Percentiles rank a stretch among this genome's conserved stretches.
These are phyloP conservation scores for Narcine bancroftii DNA, from an alignment of 2,113 vertebrate genomes.

Conservation along the genomic window DNA sequence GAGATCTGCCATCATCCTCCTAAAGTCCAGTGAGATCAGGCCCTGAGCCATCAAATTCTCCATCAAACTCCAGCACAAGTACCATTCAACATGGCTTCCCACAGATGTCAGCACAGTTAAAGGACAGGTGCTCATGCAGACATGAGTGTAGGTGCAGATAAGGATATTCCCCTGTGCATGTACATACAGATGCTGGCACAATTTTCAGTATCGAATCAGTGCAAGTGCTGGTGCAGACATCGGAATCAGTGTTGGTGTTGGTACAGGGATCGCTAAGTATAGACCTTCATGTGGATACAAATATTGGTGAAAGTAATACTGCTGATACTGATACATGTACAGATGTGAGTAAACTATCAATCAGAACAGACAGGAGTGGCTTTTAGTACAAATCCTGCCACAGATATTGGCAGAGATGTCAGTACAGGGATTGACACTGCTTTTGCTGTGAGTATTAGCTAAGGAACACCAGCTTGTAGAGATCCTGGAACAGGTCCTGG, in stretches of 20 bases:
- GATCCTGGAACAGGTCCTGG: neutral
- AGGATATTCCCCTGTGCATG: too few species aligned
- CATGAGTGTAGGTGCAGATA: neutral
- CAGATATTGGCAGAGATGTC: neutral
- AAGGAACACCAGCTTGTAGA: neutral
- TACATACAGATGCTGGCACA: neutral
- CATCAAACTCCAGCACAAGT: too few species aligned
- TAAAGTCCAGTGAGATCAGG: too few species aligned
- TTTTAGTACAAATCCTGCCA: neutral
- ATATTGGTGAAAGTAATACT: neutral
- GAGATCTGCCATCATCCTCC: too few species aligned
- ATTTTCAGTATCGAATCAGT: too few species aligned
- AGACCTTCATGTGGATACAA: neutral
- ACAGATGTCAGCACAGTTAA: neutral
- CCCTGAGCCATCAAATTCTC: too few species aligned
- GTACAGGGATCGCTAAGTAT: neutral
- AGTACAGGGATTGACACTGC: neutral
- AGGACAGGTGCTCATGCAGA: too few species aligned
- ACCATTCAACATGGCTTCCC: too few species aligned
- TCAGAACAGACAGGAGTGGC: neutral
- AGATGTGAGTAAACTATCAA: neutral
- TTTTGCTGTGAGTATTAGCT: neutral
- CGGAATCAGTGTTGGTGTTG: neutral
- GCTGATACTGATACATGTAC: neutral
- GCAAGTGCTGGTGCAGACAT: neutral